Base-by-base conservation (phyloP, 2,797 vertebrate species). In the Danio choprae region DNA sequence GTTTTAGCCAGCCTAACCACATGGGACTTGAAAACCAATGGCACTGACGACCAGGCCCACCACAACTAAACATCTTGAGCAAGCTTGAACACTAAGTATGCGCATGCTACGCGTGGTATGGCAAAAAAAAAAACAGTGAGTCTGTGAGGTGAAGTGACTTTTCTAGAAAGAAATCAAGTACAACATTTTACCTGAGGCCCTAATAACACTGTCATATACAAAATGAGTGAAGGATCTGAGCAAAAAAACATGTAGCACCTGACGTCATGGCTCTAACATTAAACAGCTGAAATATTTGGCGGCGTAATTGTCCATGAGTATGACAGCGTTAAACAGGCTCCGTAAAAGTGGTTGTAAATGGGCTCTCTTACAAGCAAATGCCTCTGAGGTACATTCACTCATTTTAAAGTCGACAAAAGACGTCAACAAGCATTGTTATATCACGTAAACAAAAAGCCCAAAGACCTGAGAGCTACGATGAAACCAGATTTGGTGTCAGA, bases 381-480 rank as follows among this genome's bases (percentile, higher is more conserved):
- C 56, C 46, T 75, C 36, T 16, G 13, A 62, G 74, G 73, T 78
- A 86, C 85, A 86, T 80, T 84, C 69, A 79, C 77, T 7, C 10
- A 20, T 62, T 84, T 79, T 48, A n/a, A 73, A 83, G 62, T 64
- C 79, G 50, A 84, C 68, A 65, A 18, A 69, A 50, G 22, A 63
- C 40, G 67, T 62, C 63, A 56, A 80, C 70, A 70, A 62, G 40
- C 46, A 74, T 74, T 72, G 20, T 51, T 67, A 71, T 64, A 68
- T 38, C 55, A 56, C 67, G 70, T 68, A 67, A 78, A 82, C 46
- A 20, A 63, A 65, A 56, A 67, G 18, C 22, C 12, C 80, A 87
- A 88, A 86, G 65, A 88, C 88, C 90, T 93, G 90, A 92, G 90
- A 87, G 74, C 91, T 92, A 91, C 71, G 65, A 81, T 84, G 84